Percentiles rank a stretch among this genome's conserved stretches.
Evolutionary conservation across 1,140 invertebrate species (phyloP).

Genomic region (Radopholus similis): DNA sequence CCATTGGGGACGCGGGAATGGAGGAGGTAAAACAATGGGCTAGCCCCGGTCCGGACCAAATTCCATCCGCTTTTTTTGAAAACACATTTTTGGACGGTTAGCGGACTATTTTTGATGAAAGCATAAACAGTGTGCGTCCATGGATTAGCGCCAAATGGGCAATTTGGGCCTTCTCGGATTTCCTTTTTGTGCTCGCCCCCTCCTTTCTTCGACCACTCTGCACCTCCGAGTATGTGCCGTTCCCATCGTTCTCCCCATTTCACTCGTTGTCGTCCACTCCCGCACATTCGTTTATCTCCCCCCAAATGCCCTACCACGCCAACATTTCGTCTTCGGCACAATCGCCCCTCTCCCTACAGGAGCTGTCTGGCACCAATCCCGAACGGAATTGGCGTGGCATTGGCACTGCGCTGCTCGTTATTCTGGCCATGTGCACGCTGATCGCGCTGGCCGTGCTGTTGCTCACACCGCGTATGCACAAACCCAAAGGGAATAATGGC

Average conservation of each 20-base stretch:
- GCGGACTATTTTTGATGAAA: too few relatives aligned
- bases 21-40: constrained; percentile 2
- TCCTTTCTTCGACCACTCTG: too few relatives aligned
- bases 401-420: constrained; percentile 36
- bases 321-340: background rate
- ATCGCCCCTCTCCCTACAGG: constrained; percentile 29
- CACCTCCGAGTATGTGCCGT: background rate
- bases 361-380: constrained; percentile 34
- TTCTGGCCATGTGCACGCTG: constrained; percentile 36
- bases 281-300: background rate
- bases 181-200: too few relatives aligned
- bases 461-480: constrained; percentile 34
- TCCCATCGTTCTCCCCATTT: background rate
- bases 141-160: too few relatives aligned
- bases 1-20: background rate
- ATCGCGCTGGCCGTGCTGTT: constrained; percentile 40
- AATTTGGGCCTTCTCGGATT: too few relatives aligned
- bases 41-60: too few relatives aligned
- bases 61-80: too few relatives aligned
- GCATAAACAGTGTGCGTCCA: too few relatives aligned
- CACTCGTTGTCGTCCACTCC: background rate
- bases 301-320: background rate
- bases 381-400: constrained; percentile 48
- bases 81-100: too few relatives aligned
- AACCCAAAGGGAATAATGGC: constrained; percentile 2